These are phyloP conservation scores for Tetragonula clypearis DNA, from an alignment of 1,140 invertebrate genomes.

Conservation along the genomic window DNA sequence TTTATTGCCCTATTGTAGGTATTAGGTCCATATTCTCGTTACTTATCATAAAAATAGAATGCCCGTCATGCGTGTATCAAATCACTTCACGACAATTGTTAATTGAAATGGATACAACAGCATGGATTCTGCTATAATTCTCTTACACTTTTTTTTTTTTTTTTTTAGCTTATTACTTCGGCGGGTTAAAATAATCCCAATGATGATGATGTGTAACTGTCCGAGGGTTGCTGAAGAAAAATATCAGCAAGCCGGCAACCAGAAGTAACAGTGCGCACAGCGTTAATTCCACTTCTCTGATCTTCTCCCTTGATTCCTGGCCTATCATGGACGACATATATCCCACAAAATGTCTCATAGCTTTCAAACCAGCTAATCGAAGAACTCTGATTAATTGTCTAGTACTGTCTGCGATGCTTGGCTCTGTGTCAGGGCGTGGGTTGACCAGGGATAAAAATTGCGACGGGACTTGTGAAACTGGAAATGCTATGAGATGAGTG, in stretches of 20 bases:
- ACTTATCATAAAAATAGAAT: not conserved
- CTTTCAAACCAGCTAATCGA: slow-evolving; percentile 84
- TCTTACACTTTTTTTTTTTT: not conserved
- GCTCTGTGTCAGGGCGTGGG: slow-evolving; percentile 57
- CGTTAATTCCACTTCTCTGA: slow-evolving; percentile 86
- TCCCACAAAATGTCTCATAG: slow-evolving; percentile 85
- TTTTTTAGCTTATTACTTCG: slow-evolving; percentile 71
- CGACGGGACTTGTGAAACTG: slow-evolving; percentile 71
- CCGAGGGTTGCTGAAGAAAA: slow-evolving; percentile 86
- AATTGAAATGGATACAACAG: slow-evolving; percentile 36
- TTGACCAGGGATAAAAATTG: slow-evolving; percentile 68
- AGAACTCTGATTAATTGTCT: slow-evolving; percentile 86
- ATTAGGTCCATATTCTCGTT: not conserved
- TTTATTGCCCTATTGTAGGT: too few species aligned
- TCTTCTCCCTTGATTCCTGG: slow-evolving; percentile 83
- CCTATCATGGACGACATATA: slow-evolving; percentile 84
- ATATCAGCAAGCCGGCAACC: slow-evolving; percentile 87
- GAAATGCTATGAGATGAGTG: slow-evolving; percentile 70
- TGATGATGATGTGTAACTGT: slow-evolving; percentile 89
- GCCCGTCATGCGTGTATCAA: slow-evolving; percentile 33
- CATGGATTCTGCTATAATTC: slow-evolving; percentile 1
- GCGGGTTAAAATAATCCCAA: slow-evolving; percentile 93
- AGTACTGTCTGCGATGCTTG: slow-evolving; percentile 82
- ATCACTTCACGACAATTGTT: slow-evolving; percentile 40
- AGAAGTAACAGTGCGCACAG: slow-evolving; percentile 89